Conservation (phyloP, 2,888 invertebrate genomes). For the Sipha maydis region DNA sequence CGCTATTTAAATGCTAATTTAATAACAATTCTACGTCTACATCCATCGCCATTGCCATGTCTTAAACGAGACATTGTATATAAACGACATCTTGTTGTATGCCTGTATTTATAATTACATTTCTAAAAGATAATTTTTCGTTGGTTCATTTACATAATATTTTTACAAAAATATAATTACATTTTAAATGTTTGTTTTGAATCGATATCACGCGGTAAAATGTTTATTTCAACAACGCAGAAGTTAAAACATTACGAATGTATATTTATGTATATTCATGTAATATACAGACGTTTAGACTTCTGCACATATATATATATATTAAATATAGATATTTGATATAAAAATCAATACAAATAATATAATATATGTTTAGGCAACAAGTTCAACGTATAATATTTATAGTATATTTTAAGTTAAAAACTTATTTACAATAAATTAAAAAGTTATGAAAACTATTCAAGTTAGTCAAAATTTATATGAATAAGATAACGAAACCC, state of each 20-base stretch:
- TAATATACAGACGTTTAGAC: no score
- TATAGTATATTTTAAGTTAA: neutral
- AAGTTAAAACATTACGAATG: no score
- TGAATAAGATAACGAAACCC: no score
- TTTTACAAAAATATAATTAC: no score
- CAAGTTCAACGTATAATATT: neutral
- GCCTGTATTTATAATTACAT: neutral
- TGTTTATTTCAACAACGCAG: neutral
- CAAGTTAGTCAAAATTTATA: neutral
- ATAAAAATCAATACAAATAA: neutral
- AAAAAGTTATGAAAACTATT: slow-evolving; percentile 11
- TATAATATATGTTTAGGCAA: neutral
- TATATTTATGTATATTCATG: no score
- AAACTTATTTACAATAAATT: slow-evolving; percentile 12
- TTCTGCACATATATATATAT: no score
- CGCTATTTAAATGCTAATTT: neutral
- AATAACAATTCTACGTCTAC: neutral
- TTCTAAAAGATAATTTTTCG: neutral
- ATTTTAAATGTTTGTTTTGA: no score
- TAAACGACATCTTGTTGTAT: neutral
- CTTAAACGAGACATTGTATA: neutral
- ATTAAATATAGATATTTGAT: neutral
- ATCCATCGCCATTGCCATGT: no score
- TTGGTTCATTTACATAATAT: neutral
- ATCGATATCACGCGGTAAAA: neutral